Percentiles rank a stretch among this genome's conserved stretches.
Evolutionary conservation across 2,888 invertebrate species (phyloP).

Genomic region (Idaea dimidiata): DNA sequence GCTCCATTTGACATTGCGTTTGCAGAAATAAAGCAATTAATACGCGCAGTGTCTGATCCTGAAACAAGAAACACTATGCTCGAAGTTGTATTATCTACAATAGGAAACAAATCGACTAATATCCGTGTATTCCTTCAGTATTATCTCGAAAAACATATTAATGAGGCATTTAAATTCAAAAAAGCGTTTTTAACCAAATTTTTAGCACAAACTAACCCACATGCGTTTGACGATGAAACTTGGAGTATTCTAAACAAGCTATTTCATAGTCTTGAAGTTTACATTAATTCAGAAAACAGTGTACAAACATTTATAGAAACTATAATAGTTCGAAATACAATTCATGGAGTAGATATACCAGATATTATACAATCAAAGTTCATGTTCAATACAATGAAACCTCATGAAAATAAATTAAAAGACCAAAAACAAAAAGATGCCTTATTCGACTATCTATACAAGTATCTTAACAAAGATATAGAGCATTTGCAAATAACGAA

Average conservation of each 20-base stretch:
- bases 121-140: slow-evolving; percentile 47
- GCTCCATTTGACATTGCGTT: slow-evolving; percentile 54
- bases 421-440: slow-evolving; percentile 39
- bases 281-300: slow-evolving; percentile 49
- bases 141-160: slow-evolving; percentile 56
- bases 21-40: slow-evolving; percentile 47
- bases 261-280: slow-evolving; percentile 62
- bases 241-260: slow-evolving; percentile 58
- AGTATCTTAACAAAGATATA: slow-evolving; percentile 32
- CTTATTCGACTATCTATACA: slow-evolving; percentile 50
- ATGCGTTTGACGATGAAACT: slow-evolving; percentile 41
- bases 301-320: slow-evolving; percentile 48
- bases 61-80: slow-evolving; percentile 48
- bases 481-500: slow-evolving; percentile 28
- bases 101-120: slow-evolving; percentile 40
- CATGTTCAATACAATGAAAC: slow-evolving; percentile 43
- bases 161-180: slow-evolving; percentile 59
- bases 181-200: slow-evolving; percentile 49
- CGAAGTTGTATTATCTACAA: slow-evolving; percentile 43
- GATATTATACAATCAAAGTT: slow-evolving; percentile 53
- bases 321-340: slow-evolving; percentile 50
- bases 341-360: slow-evolving; percentile 47
- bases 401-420: slow-evolving; percentile 37
- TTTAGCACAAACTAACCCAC: slow-evolving; percentile 38
- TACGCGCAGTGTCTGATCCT: slow-evolving; percentile 48